Conservation (phyloP, 2,113 vertebrate species). For the Egretta garzetta region DNA sequence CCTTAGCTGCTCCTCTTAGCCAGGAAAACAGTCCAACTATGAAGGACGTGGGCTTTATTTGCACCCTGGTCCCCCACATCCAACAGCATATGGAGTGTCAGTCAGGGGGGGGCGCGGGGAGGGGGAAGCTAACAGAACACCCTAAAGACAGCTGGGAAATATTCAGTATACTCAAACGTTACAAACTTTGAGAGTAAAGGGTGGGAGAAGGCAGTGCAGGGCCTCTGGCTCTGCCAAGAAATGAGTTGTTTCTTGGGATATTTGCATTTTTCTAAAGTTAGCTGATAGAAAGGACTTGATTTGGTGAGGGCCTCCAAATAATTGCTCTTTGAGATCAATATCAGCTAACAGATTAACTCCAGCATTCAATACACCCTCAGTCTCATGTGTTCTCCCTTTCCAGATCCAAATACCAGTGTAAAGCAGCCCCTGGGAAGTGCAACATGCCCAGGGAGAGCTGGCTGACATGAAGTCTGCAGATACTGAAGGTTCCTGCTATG, state of each 20-base stretch:
- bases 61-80: accelerated
- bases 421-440: not conserved
- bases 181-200: not conserved
- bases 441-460: not conserved
- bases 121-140: not conserved
- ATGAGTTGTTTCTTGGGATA: not conserved
- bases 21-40: not conserved
- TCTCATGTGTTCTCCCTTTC: not conserved
- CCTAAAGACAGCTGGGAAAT: not conserved
- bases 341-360: not conserved
- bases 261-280: not conserved
- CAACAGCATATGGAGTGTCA: not conserved
- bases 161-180: no score
- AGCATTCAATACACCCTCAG: not conserved
- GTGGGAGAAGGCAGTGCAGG: not conserved
- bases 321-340: not conserved
- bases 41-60: not conserved
- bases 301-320: not conserved
- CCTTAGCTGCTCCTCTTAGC: not conserved
- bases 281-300: not conserved
- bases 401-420: not conserved
- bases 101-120: accelerated
- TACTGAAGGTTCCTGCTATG: not conserved
- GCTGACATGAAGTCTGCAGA: not conserved
- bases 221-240: not conserved